Base-by-base conservation (phyloP, 2,113 vertebrate genomes). In the Menura novaehollandiae region DNA sequence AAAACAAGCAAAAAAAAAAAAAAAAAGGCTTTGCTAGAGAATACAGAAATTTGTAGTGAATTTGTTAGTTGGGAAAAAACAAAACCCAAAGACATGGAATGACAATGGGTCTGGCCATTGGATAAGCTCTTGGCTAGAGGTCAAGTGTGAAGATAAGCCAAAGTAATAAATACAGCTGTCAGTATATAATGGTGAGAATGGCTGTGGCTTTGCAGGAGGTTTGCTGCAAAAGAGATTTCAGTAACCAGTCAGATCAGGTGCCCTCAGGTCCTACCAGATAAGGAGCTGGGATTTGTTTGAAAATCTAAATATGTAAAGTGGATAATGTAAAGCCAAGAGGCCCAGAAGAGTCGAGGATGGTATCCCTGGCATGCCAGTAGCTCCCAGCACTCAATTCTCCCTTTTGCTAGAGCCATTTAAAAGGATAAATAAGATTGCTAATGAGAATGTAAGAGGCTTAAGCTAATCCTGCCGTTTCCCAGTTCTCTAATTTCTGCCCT, bases 61-160 rank as follows among this genome's bases (percentile, higher is more conserved):
- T 35, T 44, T 63, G 3, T 90, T 67, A 15, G 21, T 6, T 93
- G 51, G 37, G 53, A 11, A 55, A 39, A 89, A 83, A 12, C 24
- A 85, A 46, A 35, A 8, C 9, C 3, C 6, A 16, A 58, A 49
- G 37, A 18, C 7, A 0, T 28, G 10, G 35, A 67, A 33, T 23
- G n/a, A 39, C 0, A 1, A 4, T 21, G 19, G 9, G 1, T 41
- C 52, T 79, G 63, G 35, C 39, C 26, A 2, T 13, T 22, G 72
- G 44, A 21, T 41, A 24, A 71, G 35, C 13, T 13, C 46, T 51
- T 46, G 55, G 35, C 35, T 33, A 5, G 35, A 19, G 26, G 27
- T 37, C n/a, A 52, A 26, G n/a, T 30, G 37, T 58, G 37, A 85
- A 18, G n/a, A 32, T 33, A 26, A 74, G 35, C 10, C 53, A 47